Conservation (phyloP, 2,797 vertebrate genomes). For the Scomberomorus guttatus region DNA sequence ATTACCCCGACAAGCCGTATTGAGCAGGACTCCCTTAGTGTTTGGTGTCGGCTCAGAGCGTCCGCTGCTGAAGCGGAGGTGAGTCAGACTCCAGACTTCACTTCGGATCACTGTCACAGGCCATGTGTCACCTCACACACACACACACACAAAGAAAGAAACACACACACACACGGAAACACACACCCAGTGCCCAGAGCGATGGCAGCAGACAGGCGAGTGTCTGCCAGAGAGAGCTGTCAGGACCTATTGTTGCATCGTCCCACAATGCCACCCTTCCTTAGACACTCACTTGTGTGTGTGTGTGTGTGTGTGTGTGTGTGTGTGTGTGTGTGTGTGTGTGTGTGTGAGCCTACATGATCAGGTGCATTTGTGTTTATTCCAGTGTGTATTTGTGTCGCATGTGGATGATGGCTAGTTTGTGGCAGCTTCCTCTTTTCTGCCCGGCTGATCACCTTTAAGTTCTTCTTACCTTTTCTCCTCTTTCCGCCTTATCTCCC, state of each 20-base stretch:
- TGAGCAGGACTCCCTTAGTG: constrained; percentile 64
- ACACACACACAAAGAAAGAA: constrained; percentile 27
- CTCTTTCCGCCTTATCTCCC: background rate
- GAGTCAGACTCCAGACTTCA: constrained; percentile 74
- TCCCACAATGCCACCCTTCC: constrained; percentile 47
- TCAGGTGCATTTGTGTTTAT: background rate
- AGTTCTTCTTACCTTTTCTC: background rate
- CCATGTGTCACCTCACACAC: constrained; percentile 54
- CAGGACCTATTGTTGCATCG: constrained; percentile 61
- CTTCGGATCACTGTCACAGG: constrained; percentile 68
- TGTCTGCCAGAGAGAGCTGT: constrained; percentile 65
- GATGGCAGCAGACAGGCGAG: constrained; percentile 68
- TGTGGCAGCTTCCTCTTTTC: constrained; percentile 29
- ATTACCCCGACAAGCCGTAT: constrained; percentile 53
- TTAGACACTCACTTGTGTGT: constrained; percentile 32
- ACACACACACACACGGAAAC: constrained; percentile 28
- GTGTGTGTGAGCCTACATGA: background rate
- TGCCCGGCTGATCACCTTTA: constrained; percentile 19
- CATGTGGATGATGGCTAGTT: constrained; percentile 10
- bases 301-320: background rate
- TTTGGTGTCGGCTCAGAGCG: constrained; percentile 64
- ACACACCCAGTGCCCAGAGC: constrained; percentile 47
- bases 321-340: constrained; percentile 16
- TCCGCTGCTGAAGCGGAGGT: constrained; percentile 64
- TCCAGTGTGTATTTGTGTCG: background rate